Conservation (phyloP, 1,140 invertebrate genomes). For the Drosophila ironensis region DNA sequence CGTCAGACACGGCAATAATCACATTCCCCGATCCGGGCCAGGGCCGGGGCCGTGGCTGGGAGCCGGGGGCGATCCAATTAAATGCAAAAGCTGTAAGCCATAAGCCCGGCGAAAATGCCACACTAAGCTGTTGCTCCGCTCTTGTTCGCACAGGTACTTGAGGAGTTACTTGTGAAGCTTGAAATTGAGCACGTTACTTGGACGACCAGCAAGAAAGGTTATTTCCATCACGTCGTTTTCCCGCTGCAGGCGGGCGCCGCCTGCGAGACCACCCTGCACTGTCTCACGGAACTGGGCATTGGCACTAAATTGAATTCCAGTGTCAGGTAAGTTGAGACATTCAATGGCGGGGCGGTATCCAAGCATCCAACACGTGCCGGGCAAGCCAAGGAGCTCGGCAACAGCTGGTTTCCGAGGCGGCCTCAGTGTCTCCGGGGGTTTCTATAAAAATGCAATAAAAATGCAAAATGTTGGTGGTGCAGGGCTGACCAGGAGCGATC, state of each 20-base stretch:
- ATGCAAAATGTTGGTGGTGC: slow-evolving; percentile 17
- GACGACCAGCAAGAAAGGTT: slow-evolving; percentile 86
- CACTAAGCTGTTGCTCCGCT: slow-evolving; percentile 25
- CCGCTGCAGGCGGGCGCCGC: slow-evolving; percentile 86
- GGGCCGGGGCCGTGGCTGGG: no score
- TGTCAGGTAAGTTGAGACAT: slow-evolving; percentile 85
- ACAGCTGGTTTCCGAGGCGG: slow-evolving; percentile 57
- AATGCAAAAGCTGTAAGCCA: slow-evolving; percentile 44
- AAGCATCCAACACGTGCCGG: slow-evolving; percentile 40
- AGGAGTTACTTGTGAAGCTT: slow-evolving; percentile 86
- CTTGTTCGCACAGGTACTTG: slow-evolving; percentile 83
- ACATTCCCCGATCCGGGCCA: neutral
- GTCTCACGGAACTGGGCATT: slow-evolving; percentile 87
- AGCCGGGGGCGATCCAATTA: slow-evolving; percentile 39
- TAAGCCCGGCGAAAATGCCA: slow-evolving; percentile 26
- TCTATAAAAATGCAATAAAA: slow-evolving; percentile 45
- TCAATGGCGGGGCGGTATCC: neutral
- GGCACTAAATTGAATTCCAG: slow-evolving; percentile 87
- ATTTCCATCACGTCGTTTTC: slow-evolving; percentile 88
- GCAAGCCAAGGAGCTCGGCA: slow-evolving; percentile 57
- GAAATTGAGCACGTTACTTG: slow-evolving; percentile 87
- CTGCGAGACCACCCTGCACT: slow-evolving; percentile 88
- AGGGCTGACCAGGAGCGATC: slow-evolving; percentile 2
- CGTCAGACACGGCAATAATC: neutral
- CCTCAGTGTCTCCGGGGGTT: neutral